A percentile compares a stretch with the other conserved stretches of the same genome.
Evolutionary conservation across 2,113 vertebrate genomes (phyloP).

Genomic region (Oplegnathus fasciatus): DNA sequence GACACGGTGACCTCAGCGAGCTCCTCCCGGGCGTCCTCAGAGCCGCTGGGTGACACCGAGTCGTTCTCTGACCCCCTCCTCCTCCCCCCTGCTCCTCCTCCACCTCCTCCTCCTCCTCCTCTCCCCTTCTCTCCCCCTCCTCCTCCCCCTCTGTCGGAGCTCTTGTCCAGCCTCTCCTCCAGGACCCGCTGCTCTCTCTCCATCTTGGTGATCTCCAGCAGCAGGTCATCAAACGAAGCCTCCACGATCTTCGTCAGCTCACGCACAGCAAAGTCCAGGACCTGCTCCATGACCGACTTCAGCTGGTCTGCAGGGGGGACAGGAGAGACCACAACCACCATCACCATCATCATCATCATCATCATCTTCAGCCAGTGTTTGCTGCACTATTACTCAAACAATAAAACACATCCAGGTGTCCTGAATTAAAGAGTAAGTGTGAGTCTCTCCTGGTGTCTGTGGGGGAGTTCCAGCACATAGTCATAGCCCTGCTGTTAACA

Average conservation of each 20-base stretch:
- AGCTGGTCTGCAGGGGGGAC: conserved; percentile 79
- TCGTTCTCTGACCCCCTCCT: conserved; percentile 65
- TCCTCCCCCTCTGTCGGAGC: not conserved
- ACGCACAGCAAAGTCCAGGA: conserved; percentile 80
- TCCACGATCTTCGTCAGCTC: conserved; percentile 86
- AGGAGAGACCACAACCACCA: not conserved
- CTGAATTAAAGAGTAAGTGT: too few species aligned
- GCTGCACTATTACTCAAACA: too few species aligned
- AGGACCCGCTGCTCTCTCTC: conserved; percentile 80
- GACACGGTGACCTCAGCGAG: not conserved
- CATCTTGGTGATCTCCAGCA: conserved; percentile 84
- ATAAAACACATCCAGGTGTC: too few species aligned
- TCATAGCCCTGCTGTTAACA: too few species aligned
- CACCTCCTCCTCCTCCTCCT: not conserved
- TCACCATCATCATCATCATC: not conserved
- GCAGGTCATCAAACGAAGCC: conserved; percentile 85
- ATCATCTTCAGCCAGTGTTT: not conserved
- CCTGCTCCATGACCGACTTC: conserved; percentile 84
- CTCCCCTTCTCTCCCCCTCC: not conserved
- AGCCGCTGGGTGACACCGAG: conserved; percentile 68
- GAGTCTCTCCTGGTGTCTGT: too few species aligned
- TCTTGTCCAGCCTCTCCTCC: conserved; percentile 65
- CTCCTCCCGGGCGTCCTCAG: conserved; percentile 68
- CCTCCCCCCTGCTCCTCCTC: not conserved
- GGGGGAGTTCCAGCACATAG: too few species aligned